Base-by-base conservation (phyloP, 2,888 invertebrate species). In the Plebejus argus region DNA sequence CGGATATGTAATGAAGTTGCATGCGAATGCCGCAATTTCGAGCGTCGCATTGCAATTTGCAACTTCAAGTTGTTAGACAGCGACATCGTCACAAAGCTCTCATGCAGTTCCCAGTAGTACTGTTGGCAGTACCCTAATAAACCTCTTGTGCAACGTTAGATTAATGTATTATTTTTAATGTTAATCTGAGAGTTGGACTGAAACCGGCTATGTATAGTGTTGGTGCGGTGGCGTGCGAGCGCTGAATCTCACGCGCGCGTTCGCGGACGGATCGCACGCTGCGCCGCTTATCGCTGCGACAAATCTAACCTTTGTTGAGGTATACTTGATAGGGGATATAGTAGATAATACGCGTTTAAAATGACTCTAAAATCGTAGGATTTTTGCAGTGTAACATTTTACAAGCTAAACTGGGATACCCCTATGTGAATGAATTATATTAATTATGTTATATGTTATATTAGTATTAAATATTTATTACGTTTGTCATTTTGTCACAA, bases 221-320 rank as follows among this genome's bases (percentile, higher is more conserved):
- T 84, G 85, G 87, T 86, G 86, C 85, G 86, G 82, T 76, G 84
- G 85, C 85, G 89, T 86, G 88, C 87, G 82, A 86, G 86, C 89
- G 87, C 86, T 86, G 93, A 93, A 93, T 93, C 93, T 93, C 92
- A 91, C 84, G 87, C 82, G 86, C 85, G 84, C 82, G 84, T 86
- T 84, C 86, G 87, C 83, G 83, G 70, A 45, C 23, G 74, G 49
- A 53, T 53, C 74, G 28, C 74, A 74, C 53, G 49, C 28, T 33
- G n/a, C 28, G 74, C 74, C 74, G 28, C 28, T 10, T 7, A 8
- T 49, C 53, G 74, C 74, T 49, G 49, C 28, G 71, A 71, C 39
- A 66, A 66, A 5, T 33, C 15, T 66, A 1, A 33, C 15, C 7
- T 20, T 66, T 28, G 28, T 28, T 66, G 20, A 66, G 28, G 6